Conservation (phyloP, 1,140 invertebrate genomes). For the Zophobas atratus region DNA sequence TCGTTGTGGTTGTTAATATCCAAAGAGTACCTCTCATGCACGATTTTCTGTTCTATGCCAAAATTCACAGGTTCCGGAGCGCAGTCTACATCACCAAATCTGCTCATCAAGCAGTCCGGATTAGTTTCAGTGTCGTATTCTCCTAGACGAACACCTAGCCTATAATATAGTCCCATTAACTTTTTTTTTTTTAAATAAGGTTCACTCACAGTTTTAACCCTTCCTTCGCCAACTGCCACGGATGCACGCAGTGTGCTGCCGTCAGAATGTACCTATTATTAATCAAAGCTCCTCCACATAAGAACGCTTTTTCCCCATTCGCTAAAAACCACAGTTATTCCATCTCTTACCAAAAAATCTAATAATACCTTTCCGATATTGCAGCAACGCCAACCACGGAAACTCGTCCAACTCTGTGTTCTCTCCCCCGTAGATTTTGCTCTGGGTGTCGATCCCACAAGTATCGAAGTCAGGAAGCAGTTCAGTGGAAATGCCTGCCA, state of each 20-base stretch:
- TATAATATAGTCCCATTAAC: slow-evolving; percentile 53
- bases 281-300: slow-evolving; percentile 61
- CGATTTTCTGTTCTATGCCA: slow-evolving; percentile 66
- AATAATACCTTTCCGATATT: neutral
- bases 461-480: slow-evolving; percentile 36
- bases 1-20: slow-evolving; percentile 73
- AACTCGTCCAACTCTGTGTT: slow-evolving; percentile 67
- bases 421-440: slow-evolving; percentile 68
- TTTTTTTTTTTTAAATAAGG: neutral
- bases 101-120: slow-evolving; percentile 72
- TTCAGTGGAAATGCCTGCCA: neutral
- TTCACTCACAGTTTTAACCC: neutral
- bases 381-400: neutral
- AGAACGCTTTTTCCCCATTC: neutral
- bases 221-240: no score
- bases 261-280: no score
- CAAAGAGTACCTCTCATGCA: slow-evolving; percentile 71
- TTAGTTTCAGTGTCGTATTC: slow-evolving; percentile 71
- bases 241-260: no score
- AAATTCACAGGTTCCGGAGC: slow-evolving; percentile 73
- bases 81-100: slow-evolving; percentile 64
- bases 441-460: slow-evolving; percentile 57
- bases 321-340: neutral
- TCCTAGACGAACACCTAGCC: slow-evolving; percentile 73
- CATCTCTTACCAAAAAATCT: slow-evolving; percentile 75